A percentile compares a stretch with the other conserved stretches of the same genome.
phyloP scores from a whole-genome alignment of 1,140 invertebrate genomes.

The Dendroctonus ponderosae region DNA sequence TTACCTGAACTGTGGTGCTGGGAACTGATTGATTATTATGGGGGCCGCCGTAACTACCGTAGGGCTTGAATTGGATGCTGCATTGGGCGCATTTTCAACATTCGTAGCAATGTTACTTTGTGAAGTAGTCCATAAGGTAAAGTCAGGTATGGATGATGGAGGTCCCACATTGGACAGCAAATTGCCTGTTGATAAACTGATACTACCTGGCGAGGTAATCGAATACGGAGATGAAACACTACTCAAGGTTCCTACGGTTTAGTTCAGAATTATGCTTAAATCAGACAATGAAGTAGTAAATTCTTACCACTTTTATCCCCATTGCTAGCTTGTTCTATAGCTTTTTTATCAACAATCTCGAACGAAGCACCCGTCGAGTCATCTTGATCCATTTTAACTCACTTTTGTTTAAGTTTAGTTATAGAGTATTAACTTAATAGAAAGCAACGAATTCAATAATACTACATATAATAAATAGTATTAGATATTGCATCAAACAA shows the following conservation, averaged over 20 bases:
- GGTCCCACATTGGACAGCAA: conserved; percentile 59
- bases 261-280: neutral
- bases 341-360: conserved; percentile 53
- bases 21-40: conserved; percentile 39
- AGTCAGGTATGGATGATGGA: conserved; percentile 59
- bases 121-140: conserved; percentile 44
- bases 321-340: conserved; percentile 40
- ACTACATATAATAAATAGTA: too few species aligned
- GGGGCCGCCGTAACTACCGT: conserved; percentile 25
- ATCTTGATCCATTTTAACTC: conserved; percentile 47
- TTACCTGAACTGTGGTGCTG: conserved; percentile 47
- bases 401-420: neutral
- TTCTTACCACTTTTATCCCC: conserved; percentile 33
- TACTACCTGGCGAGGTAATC: conserved; percentile 42
- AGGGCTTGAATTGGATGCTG: conserved; percentile 7
- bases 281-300: neutral
- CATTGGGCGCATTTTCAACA: conserved; percentile 6
- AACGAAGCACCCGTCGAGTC: conserved; percentile 54
- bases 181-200: conserved; percentile 50
- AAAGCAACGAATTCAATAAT: neutral
- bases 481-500: too few species aligned
- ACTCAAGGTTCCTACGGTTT: conserved; percentile 21
- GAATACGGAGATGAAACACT: conserved; percentile 45
- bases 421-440: neutral
- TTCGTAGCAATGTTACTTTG: conserved; percentile 11